Evolutionary conservation across 1,140 invertebrate species (phyloP).

Genomic region (Marisa cornuarietis): DNA sequence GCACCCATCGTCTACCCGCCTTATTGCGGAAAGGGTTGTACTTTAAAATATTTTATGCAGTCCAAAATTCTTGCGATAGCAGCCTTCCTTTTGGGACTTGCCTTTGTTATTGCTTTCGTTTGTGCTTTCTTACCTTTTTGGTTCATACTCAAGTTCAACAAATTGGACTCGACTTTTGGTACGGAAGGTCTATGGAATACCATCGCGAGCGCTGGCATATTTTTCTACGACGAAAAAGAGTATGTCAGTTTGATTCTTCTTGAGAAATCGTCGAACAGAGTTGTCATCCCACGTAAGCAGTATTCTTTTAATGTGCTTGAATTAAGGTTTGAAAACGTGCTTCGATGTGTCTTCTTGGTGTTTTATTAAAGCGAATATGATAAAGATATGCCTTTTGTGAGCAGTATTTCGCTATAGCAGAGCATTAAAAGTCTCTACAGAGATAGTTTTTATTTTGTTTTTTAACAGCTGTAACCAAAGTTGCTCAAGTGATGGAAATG

Average conservation of each 20-base stretch:
- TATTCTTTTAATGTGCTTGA: too few relatives aligned
- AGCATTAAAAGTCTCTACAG: too few relatives aligned
- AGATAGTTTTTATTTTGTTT: too few relatives aligned
- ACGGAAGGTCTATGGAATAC: constrained; percentile 1
- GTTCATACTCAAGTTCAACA: constrained; percentile 11
- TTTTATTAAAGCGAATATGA: too few relatives aligned
- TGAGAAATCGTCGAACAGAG: constrained; percentile 12
- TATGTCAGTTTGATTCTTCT: constrained; percentile 13
- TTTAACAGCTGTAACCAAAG: constrained; percentile 3
- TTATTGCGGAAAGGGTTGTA: constrained; percentile 4
- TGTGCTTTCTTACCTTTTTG: constrained; percentile 15
- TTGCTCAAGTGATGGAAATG: constrained; percentile 19
- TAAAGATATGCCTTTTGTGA: neutral
- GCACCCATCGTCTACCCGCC: constrained; percentile 14
- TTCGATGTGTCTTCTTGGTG: too few relatives aligned
- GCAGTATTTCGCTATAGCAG: neutral
- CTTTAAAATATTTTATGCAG: constrained; percentile 14
- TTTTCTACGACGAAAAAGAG: constrained; percentile 12
- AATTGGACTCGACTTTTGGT: constrained; percentile 6
- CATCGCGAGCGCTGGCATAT: neutral
- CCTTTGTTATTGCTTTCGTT: neutral
- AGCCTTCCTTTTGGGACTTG: constrained; percentile 7
- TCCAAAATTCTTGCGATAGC: constrained; percentile 12
- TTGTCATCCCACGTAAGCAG: constrained; percentile 10
- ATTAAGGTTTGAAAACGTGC: too few relatives aligned